Base-by-base conservation (phyloP, 1,140 invertebrate genomes). In the Heliconius melpomene region DNA sequence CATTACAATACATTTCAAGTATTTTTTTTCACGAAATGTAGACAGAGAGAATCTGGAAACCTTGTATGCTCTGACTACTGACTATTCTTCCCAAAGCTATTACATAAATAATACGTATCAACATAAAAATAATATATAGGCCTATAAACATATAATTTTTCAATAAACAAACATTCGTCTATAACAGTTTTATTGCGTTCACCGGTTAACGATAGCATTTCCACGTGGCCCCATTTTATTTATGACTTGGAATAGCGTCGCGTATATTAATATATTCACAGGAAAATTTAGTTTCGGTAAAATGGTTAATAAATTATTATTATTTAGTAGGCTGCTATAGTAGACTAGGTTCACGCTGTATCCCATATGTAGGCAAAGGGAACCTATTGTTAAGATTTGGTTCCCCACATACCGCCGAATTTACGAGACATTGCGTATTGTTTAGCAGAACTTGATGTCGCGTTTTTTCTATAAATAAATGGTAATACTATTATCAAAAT, bases 161-260 rank as follows among this genome's bases (percentile, higher is more conserved):
- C 46, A 50, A 70, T 20, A 32, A 71, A 72, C 70, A 72, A 36
- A 77, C 66, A 72, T 72, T 71, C 70, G 7, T 77, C 66, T 77
- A 72, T 72, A 77, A 77, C 70, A 54, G 76, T 79, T 79, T 79
- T 79, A 79, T 79, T 79, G 73, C 78, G 70, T 72, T 70, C 50
- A 72, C 40, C 60, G 76, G 76, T 77, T 77, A 54, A 74, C 40
- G 73, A 38, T 54, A 54, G 73, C 78, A 79, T 74, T 74, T 74
- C 52, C 72, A 79, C 78, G 78, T 79, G 78, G 72, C 78, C 72
- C 29, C 54, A 50, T 79, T 79, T 70, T 79, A 79, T 79, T 79
- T 79, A 79, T 79, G 78, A 16, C 71, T 36, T 72, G 32, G 16
- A 79, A 79, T 79, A 77, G 29, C 46, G 78, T 74, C 52, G 54